phyloP scores from a whole-genome alignment of 2,888 invertebrate species.

The Geophilus truncorum region DNA sequence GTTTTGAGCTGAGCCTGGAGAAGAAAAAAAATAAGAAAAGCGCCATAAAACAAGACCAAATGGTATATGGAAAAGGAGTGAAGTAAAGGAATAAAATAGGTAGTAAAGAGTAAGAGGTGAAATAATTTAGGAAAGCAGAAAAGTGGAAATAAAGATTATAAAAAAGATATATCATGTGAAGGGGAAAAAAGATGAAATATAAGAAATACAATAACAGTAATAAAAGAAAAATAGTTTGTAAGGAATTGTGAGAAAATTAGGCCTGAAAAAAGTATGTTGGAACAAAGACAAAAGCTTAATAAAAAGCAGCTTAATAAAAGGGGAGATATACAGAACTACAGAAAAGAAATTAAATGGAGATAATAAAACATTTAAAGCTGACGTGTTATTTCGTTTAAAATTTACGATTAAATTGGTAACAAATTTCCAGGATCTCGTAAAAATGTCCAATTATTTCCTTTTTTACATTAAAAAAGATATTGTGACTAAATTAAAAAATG shows the following conservation, averaged over 20 bases:
- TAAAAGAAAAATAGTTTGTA: too few species aligned
- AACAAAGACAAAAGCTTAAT: too few species aligned
- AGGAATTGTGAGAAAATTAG: too few species aligned
- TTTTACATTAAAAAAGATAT: too few species aligned
- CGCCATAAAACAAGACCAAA: not conserved
- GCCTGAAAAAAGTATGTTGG: too few species aligned
- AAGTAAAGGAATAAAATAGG: not conserved
- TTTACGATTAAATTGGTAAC: not conserved
- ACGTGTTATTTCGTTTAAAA: not conserved
- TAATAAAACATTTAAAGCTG: not conserved
- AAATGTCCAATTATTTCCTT: too few species aligned
- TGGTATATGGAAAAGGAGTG: not conserved
- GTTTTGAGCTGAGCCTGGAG: not conserved
- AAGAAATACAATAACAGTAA: too few species aligned
- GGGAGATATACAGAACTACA: too few species aligned
- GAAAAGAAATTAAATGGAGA: not conserved
- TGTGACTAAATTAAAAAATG: too few species aligned
- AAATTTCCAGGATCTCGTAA: too few species aligned
- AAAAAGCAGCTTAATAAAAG: too few species aligned
- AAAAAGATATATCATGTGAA: not conserved
- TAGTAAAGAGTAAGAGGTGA: not conserved
- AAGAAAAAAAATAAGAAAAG: not conserved
- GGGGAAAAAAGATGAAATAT: too few species aligned
- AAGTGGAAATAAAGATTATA: constrained; percentile 12
- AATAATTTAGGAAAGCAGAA: not conserved